Conservation (phyloP, 2,113 vertebrate species). For the Ceyx melanurus region DNA sequence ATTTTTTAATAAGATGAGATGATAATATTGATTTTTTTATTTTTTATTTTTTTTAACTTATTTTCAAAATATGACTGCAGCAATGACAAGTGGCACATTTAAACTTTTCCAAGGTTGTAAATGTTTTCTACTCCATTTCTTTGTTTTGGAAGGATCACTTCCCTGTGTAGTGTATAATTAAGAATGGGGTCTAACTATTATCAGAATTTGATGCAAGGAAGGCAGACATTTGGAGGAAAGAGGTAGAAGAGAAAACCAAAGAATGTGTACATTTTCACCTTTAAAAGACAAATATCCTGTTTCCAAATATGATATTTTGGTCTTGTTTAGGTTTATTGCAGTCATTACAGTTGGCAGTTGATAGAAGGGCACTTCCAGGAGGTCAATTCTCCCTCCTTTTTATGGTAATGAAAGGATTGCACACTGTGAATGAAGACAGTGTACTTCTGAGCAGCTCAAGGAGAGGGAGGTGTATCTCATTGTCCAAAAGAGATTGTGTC, state of each 20-base stretch:
- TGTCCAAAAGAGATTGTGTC: too few relatives aligned
- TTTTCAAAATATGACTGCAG: not conserved
- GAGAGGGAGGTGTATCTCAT: not conserved
- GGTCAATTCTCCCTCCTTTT: not conserved
- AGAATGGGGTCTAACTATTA: not conserved
- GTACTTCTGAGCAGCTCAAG: not conserved
- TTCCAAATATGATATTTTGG: rapidly evolving
- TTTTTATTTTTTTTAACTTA: not conserved
- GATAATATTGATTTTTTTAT: not conserved
- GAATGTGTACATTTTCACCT: not conserved
- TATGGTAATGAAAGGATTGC: not conserved
- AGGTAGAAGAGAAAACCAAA: not conserved
- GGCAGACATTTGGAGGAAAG: not conserved
- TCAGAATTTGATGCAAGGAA: not conserved
- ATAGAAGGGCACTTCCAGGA: not conserved
- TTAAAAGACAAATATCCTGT: not conserved
- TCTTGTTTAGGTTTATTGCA: not conserved
- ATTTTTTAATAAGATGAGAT: not conserved
- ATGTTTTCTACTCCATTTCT: not conserved
- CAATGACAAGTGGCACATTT: not conserved
- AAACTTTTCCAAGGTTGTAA: not conserved
- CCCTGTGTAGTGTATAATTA: not conserved
- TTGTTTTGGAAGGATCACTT: not conserved
- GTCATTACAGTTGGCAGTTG: not conserved
- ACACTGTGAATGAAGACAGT: rapidly evolving